Base-by-base conservation (phyloP, 2,888 invertebrate genomes). In the Eupithecia vulgata region DNA sequence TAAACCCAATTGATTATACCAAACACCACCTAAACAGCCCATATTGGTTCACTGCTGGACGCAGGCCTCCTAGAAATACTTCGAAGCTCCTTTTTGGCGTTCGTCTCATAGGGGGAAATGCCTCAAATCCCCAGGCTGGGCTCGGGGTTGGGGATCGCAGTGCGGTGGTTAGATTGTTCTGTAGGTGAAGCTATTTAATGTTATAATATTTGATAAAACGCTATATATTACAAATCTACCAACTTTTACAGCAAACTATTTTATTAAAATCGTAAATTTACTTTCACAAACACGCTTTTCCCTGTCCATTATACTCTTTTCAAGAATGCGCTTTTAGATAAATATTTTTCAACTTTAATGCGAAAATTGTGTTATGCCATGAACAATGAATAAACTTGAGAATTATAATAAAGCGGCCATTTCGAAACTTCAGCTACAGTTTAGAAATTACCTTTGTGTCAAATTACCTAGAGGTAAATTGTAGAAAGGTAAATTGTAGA, bases 261-360 rank as follows among this genome's bases (percentile, higher is more conserved):
- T n/a, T 3, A 48, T 25, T 61, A 45, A n/a, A 61, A 42, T 61
- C n/a, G 40, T 30, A 81, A 82, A 85, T 85, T 83, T 61, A 81
- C 81, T 77, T 78, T 86, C 86, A 85, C 81, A 83, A 79, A 81
- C 84, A 84, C 79, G 81, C 87, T 88, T 88, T 88, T 86, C 83
- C 82, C 83, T 83, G 82, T 79, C 83, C 82, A 83, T 87, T 87
- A 85, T 52, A 2, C 84, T 82, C 73, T 76, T 78, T 83, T 82
- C 75, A 76, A 73, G 78, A 85, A 86, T 83, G 83, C 79, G 83
- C 81, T 73, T 73, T 78, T 78, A 85, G 80, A 86, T 85, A 86
- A 87, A 88, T 86, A 82, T 85, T 83, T 83, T 83, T 78, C 75
- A 84, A 85, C 82, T 86, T 86, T 85, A 87, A 88, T 89, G 88